Conservation (phyloP, 2,888 invertebrate genomes). For the Chrysina gloriosa region DNA sequence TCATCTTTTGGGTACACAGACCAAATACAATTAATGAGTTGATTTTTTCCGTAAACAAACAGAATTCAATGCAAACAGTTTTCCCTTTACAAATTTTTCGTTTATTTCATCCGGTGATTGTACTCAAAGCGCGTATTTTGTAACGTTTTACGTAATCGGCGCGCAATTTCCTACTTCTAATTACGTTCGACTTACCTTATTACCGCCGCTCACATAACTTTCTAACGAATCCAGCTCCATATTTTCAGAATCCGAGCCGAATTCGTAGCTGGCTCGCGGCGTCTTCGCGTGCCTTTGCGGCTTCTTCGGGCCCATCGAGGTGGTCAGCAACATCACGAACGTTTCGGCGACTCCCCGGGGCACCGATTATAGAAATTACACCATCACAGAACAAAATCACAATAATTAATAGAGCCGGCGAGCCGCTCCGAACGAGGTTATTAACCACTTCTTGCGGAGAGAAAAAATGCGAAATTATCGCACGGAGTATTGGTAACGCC, state of each 20-base stretch:
- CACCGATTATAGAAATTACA: no score
- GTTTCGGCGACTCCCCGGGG: no score
- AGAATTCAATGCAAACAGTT: no score
- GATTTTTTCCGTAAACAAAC: no score
- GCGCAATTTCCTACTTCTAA: no score
- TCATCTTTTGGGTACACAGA: no score
- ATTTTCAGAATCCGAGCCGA: constrained; percentile 51
- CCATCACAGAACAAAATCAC: constrained; percentile 9
- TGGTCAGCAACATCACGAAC: constrained; percentile 59
- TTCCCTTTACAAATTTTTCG: no score
- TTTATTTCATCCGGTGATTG: no score
- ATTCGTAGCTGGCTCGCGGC: constrained; percentile 14
- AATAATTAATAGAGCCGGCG: not conserved
- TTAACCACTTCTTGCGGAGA: not conserved
- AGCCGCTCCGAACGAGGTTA: not conserved
- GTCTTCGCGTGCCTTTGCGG: constrained; percentile 50
- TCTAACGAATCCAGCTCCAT: constrained; percentile 65
- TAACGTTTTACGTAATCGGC: no score
- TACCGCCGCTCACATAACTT: constrained; percentile 45
- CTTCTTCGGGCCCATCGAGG: constrained; percentile 56
- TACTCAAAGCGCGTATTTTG: no score
- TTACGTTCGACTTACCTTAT: constrained; percentile 30
- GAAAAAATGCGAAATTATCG: not conserved
- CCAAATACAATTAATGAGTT: no score
- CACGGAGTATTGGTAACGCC: no score